Base-by-base conservation (phyloP, 2,888 invertebrate species). In the Drosophila merina region DNA sequence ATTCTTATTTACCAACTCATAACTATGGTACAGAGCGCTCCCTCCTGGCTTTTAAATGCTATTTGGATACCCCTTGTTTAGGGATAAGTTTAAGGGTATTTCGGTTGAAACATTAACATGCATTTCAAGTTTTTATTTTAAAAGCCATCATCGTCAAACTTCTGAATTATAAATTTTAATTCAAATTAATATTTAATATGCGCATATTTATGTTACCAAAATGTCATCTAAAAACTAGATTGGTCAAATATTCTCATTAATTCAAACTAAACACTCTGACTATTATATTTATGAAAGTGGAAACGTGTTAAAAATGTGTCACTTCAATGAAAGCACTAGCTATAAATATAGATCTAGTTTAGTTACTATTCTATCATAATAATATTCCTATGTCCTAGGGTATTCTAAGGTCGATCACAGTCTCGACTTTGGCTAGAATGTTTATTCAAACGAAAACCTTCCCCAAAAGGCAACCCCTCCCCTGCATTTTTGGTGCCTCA, bases 1-100 rank as follows among this genome's bases (percentile, higher is more conserved):
- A 84, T 86, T 79, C 73, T 64, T 82, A 79, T 77, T 76, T 84
- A 81, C 76, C 70, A 69, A 77, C 76, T 83, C 83, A 85, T 82
- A 85, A 79, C 58, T 70, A 14, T 14, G 14, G 14, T 14, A 57
- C 62, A 52, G 50, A 57, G 31, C 76, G 63, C 52, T 48, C 70
- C 71, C 59, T 48, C 31, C 9, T n/a, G 60, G 40, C 49, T 26
- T 47, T 36, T 30, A 44, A 44, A 33, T 28, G 40, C 49, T 44
- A 42, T 64, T 64, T 44, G 33, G 66, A 50, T 63, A 50, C 63
- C 69, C n/a, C 45, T 38, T 52, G 25, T 42, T 49, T 2, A 10
- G 12, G 62, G 14, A 20, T 9, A 9, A n/a, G 31, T 40, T 30
- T n/a, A 25, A 25, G 60, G 47, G 47, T 42, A 42, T 8, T 4